Conservation (phyloP, 2,888 invertebrate genomes). For the Amphipoea oculea region DNA sequence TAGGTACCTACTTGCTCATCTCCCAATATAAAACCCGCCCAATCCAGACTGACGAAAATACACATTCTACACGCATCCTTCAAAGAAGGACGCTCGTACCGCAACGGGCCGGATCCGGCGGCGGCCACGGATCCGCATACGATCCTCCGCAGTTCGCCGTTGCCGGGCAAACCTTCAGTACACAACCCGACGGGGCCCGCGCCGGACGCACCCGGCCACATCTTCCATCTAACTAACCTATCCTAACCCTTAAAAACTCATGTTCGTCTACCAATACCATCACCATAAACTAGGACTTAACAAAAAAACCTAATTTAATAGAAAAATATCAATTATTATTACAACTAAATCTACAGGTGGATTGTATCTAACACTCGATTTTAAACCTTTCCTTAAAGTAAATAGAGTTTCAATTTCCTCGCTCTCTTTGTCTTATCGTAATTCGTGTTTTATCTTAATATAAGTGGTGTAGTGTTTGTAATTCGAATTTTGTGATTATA, state of each 20-base stretch:
- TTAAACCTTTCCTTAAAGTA: constrained; percentile 58
- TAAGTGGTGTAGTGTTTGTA: constrained; percentile 51
- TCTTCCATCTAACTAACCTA: constrained; percentile 49
- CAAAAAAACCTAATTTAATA: constrained; percentile 3
- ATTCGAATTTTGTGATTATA: constrained; percentile 49
- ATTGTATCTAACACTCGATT: constrained; percentile 55
- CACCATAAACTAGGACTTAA: constrained; percentile 40
- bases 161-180: constrained; percentile 59
- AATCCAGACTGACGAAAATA: not conserved
- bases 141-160: constrained; percentile 58
- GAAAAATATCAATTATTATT: constrained; percentile 38
- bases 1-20: not conserved
- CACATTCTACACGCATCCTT: constrained; percentile 30
- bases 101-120: constrained; percentile 28
- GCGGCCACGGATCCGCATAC: constrained; percentile 46
- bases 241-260: constrained; percentile 58
- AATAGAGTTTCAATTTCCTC: constrained; percentile 67
- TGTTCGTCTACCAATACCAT: constrained; percentile 39
- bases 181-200: constrained; percentile 59
- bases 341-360: constrained; percentile 72
- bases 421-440: constrained; percentile 54
- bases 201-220: constrained; percentile 56
- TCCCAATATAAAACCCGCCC: not conserved
- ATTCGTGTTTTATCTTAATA: constrained; percentile 49
- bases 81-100: constrained; percentile 27